These are phyloP conservation scores for Drosophila setosimentum DNA, from an alignment of 2,888 invertebrate genomes.

Conservation along the genomic window DNA sequence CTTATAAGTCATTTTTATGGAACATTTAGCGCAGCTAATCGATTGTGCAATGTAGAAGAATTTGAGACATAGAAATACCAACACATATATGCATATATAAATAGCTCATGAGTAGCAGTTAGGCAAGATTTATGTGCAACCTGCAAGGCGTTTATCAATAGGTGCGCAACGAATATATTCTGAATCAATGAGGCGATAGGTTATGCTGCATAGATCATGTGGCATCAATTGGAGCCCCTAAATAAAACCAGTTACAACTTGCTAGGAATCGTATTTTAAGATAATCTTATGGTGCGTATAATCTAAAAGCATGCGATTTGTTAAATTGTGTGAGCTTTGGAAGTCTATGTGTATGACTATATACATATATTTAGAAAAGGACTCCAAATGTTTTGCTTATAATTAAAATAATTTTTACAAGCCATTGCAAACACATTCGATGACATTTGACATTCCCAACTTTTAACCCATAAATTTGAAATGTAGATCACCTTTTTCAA, in stretches of 20 bases:
- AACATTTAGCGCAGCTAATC: conserved; percentile 59
- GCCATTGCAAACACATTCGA: conserved; percentile 26
- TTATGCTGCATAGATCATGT: conserved; percentile 27
- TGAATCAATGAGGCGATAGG: conserved; percentile 28
- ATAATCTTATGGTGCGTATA: neutral
- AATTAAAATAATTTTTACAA: too few species aligned
- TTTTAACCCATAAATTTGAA: conserved; percentile 49
- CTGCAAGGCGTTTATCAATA: conserved; percentile 53
- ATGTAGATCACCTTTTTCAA: conserved; percentile 44
- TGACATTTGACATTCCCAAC: conserved; percentile 42
- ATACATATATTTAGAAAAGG: neutral
- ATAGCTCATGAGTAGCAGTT: conserved; percentile 48
- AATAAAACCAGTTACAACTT: conserved; percentile 1
- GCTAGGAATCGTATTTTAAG: neutral
- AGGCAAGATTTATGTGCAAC: conserved; percentile 65
- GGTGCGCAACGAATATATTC: conserved; percentile 29
- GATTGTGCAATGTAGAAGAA: conserved; percentile 48
- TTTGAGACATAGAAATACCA: conserved; percentile 12
- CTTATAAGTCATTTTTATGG: conserved; percentile 66
- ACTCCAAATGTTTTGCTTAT: too few species aligned
- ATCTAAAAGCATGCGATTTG: neutral
- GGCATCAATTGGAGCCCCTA: conserved; percentile 19
- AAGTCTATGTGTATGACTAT: too few species aligned
- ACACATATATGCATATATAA: conserved; percentile 29
- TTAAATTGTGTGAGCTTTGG: neutral